Evolutionary conservation across 2,888 invertebrate species (phyloP).

Genomic region (Coenonympha glycerion): DNA sequence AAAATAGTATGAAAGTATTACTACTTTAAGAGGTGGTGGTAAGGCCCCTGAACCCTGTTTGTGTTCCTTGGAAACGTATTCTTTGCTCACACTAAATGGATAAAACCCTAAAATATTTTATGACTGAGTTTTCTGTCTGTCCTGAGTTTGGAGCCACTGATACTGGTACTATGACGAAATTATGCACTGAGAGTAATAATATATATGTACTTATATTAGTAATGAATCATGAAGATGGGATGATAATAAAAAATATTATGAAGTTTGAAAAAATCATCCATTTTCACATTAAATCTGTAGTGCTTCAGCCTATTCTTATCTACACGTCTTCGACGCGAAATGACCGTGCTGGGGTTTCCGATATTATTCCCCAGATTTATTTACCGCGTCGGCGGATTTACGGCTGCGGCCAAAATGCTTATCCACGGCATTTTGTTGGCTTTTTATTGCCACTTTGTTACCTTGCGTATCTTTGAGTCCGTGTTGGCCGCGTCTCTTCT

Average conservation of each 20-base stretch:
- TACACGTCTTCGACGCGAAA: constrained; percentile 2
- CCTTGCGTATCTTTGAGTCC: constrained; percentile 68
- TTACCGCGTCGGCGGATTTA: constrained; percentile 58
- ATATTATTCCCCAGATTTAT: constrained; percentile 68
- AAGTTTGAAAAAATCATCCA: not conserved
- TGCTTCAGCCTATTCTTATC: not conserved
- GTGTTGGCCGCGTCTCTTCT: too few relatives aligned
- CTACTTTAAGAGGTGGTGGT: too few relatives aligned
- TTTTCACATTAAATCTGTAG: not conserved
- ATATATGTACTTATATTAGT: not conserved
- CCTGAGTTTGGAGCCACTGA: too few relatives aligned
- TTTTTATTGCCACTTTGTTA: constrained; percentile 73
- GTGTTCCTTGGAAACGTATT: too few relatives aligned
- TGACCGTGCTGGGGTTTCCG: constrained; percentile 64
- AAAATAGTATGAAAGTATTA: too few relatives aligned
- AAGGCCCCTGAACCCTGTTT: too few relatives aligned
- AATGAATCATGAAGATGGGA: not conserved
- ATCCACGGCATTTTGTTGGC: constrained; percentile 69
- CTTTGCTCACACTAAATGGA: too few relatives aligned
- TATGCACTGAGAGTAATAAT: too few relatives aligned
- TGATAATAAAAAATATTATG: not conserved
- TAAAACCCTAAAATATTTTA: too few relatives aligned
- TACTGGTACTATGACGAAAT: too few relatives aligned
- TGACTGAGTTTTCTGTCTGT: too few relatives aligned
- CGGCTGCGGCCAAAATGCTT: constrained; percentile 70